These are phyloP conservation scores for Gyrodactylus bullatarudis DNA, from an alignment of 1,140 invertebrate genomes.

Conservation along the genomic window DNA sequence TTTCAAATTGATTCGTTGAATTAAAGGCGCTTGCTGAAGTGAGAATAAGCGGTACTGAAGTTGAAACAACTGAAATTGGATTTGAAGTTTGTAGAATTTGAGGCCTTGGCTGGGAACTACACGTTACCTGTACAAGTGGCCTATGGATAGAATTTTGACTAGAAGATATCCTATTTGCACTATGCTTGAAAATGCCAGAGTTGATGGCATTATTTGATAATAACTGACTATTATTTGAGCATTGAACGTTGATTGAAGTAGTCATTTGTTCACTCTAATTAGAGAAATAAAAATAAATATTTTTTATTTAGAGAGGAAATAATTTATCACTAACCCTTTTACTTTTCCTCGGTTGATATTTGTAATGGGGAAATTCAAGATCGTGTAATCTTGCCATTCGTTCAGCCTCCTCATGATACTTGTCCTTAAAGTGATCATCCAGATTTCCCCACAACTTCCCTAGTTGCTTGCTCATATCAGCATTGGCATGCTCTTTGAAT, in stretches of 20 bases:
- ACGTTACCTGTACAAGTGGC: too few relatives aligned
- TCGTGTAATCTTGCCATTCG: background rate
- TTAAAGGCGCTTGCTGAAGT: background rate
- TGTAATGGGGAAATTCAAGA: constrained; percentile 5
- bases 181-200: too few relatives aligned
- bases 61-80: background rate
- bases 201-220: too few relatives aligned
- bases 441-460: background rate
- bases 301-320: too few relatives aligned
- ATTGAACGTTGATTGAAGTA: too few relatives aligned
- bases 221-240: too few relatives aligned
- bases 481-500: background rate
- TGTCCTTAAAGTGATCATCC: background rate
- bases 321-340: background rate
- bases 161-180: too few relatives aligned
- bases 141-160: too few relatives aligned
- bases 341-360: constrained; percentile 6
- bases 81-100: background rate
- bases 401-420: constrained; percentile 1
- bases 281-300: too few relatives aligned
- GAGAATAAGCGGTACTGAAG: background rate
- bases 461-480: background rate
- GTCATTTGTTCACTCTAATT: too few relatives aligned
- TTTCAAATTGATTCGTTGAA: background rate
- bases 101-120: background rate